Conservation (phyloP, 2,797 vertebrate species). For the Diplodus sargus region DNA sequence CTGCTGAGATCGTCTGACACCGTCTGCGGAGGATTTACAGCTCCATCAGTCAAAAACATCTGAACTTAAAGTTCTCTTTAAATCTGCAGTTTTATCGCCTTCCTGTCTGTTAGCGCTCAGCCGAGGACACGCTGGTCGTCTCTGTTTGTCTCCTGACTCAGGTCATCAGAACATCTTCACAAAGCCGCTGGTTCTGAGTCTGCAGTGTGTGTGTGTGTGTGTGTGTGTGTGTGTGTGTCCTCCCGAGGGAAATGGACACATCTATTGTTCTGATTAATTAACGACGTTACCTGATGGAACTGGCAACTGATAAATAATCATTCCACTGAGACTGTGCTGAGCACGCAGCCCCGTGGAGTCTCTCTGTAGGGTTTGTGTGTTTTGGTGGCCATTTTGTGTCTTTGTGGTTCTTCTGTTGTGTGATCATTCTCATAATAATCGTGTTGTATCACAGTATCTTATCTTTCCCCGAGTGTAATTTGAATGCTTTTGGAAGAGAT, state of each 20-base stretch:
- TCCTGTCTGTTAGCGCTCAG: background rate
- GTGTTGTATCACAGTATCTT: background rate
- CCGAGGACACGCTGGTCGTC: too few relatives aligned
- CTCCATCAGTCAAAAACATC: constrained; percentile 4
- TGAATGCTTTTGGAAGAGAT: background rate
- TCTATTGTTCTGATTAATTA: background rate
- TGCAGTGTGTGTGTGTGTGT: background rate
- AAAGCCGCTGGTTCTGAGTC: background rate
- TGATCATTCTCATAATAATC: background rate
- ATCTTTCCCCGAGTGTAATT: background rate
- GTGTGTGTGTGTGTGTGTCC: background rate
- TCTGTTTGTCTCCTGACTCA: constrained; percentile 16
- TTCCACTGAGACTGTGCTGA: background rate
- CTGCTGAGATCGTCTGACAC: constrained; percentile 12
- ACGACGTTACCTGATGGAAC: background rate
- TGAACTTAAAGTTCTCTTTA: background rate
- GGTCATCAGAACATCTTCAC: constrained; percentile 29
- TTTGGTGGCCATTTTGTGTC: background rate
- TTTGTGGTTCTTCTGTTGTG: background rate
- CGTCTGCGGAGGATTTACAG: constrained; percentile 8
- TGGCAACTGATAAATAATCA: background rate
- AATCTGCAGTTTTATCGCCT: background rate
- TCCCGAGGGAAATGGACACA: too few relatives aligned
- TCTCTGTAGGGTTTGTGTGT: background rate
- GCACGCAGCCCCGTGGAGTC: too few relatives aligned